Base-by-base conservation (phyloP, 2,888 invertebrate species). In the Incurvaria masculella region DNA sequence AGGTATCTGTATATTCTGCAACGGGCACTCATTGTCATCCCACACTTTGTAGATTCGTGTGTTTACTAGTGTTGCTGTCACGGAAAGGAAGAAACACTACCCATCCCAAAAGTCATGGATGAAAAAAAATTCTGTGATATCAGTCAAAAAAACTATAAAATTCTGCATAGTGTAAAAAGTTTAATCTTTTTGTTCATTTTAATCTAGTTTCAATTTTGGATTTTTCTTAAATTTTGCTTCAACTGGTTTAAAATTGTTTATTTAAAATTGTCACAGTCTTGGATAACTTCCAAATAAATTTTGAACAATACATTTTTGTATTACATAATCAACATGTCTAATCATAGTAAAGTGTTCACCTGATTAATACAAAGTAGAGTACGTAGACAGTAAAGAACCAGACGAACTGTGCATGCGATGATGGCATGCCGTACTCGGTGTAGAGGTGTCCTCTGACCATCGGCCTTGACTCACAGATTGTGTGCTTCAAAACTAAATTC, bases 321-420 rank as follows among this genome's bases (percentile, higher is more conserved):
- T 39, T 33, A 42, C 23, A 19, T 19, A 45, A 56, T 57, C 44
- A 18, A 49, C 44, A 23, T 18, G 16, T n/a, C 2, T 20, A 23
- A 2, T 39, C 10, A 43, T 3, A 17, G n/a, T 2, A 21, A 48
- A 11, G 33, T 47, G 50, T 64, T 76, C 78, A 94, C 94, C 94
- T 88, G 62, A 94, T 86, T 62, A 90, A 82, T 61, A 94, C 86
- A 73, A 94, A 94, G 69, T 91, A 87, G 54, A 88, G 81, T 55
- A 91, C 84, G 72, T 94, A 95, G 45, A 86, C 82, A 55, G 91
- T 85, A 71, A 94, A 93, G 72, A 94, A 95, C 90, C 92, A 93
- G 79, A 91, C 87, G 67, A 92, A 91, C 72, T 94, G 94, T 58
- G 94, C 83, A 80, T 95, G 95, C 52, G 90, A 88, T 26, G 94